phyloP scores from a whole-genome alignment of 2,888 invertebrate species.

The Lacanobia oleracea region DNA sequence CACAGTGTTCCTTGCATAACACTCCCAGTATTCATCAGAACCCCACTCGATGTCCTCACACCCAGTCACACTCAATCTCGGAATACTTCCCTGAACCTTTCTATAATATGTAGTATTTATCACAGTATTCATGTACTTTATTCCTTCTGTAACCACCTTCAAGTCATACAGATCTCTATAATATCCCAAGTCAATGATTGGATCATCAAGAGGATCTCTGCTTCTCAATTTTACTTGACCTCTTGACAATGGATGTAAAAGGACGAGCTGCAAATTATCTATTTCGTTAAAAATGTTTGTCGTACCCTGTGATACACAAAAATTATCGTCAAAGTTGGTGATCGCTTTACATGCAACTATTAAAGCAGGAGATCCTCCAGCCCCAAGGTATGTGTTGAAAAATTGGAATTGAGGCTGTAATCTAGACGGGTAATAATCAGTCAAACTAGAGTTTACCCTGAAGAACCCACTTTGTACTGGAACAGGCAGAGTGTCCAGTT shows the following conservation, averaged over 20 bases:
- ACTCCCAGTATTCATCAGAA: conserved; percentile 92
- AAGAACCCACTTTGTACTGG: conserved; percentile 79
- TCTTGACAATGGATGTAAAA: conserved; percentile 81
- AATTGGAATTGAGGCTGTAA: conserved; percentile 80
- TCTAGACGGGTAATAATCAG: conserved; percentile 35
- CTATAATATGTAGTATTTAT: conserved; percentile 77
- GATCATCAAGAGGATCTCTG: conserved; percentile 77
- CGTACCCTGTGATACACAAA: conserved; percentile 74
- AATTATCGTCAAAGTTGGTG: conserved; percentile 68
- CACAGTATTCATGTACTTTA: conserved; percentile 76
- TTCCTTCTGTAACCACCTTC: conserved; percentile 70
- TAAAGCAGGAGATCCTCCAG: conserved; percentile 72
- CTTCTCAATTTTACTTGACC: conserved; percentile 79
- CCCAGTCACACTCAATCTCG: conserved; percentile 82
- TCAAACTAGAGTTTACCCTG: conserved; percentile 67
- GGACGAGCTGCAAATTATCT: conserved; percentile 70
- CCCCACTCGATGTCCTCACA: conserved; percentile 88
- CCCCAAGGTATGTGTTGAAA: conserved; percentile 79
- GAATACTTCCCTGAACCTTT: conserved; percentile 72
- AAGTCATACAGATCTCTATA: conserved; percentile 77
- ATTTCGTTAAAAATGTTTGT: conserved; percentile 76
- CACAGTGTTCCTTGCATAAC: conserved; percentile 90
- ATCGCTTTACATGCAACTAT: conserved; percentile 70
- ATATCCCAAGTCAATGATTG: conserved; percentile 79
- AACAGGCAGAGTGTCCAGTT: conserved; percentile 72